Conservation (phyloP, 2,113 vertebrate species). For the Drymodes brunneopygia region DNA sequence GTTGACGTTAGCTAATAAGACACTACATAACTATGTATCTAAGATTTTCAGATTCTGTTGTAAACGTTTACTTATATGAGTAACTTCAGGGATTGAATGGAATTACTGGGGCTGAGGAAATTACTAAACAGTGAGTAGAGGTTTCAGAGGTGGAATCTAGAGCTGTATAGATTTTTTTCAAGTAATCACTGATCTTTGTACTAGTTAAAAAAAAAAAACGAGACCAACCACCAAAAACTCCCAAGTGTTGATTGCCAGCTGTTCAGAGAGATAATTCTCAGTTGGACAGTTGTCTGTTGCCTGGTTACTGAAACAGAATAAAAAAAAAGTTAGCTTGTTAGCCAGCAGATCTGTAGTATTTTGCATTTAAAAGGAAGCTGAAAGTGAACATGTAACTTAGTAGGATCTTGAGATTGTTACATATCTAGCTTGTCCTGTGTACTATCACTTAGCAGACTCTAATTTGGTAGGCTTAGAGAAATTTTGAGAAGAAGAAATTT, state of each 20-base stretch:
- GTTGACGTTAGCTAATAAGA: neutral
- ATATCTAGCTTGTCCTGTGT: neutral
- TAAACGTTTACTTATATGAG: neutral
- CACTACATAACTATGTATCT: neutral
- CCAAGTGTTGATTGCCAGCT: slow-evolving; percentile 47
- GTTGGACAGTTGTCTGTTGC: slow-evolving; percentile 57
- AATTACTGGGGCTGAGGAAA: neutral
- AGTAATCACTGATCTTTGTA: neutral
- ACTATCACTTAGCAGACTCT: neutral
- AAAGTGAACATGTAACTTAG: neutral
- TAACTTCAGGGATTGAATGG: neutral
- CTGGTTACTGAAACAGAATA: slow-evolving; percentile 41
- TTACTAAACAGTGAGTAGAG: neutral
- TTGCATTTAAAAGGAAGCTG: slow-evolving; percentile 42
- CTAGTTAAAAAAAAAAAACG: neutral
- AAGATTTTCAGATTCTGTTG: neutral
- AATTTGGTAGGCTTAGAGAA: neutral
- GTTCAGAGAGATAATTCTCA: slow-evolving; percentile 64
- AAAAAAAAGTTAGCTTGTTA: slow-evolving; percentile 51
- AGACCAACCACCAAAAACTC: neutral
- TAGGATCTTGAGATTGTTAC: neutral
- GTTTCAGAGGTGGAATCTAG: neutral
- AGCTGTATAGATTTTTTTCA: neutral
- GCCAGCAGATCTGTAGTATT: slow-evolving; percentile 5
- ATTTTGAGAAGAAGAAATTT: neutral